Conservation (phyloP, 2,113 vertebrate species). For the Sula dactylatra region DNA sequence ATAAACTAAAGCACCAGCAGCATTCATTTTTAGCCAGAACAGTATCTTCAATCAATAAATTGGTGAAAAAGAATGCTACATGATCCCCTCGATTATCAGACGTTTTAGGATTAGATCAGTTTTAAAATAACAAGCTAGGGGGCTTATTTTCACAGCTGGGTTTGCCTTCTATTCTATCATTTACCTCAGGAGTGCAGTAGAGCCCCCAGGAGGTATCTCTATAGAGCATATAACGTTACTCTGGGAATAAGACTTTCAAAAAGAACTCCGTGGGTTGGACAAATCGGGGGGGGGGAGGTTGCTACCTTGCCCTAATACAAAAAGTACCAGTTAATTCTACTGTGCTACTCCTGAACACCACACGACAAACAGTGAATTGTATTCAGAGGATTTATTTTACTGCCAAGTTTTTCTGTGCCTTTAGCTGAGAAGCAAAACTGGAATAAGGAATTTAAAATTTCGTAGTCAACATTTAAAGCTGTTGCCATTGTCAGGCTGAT, state of each 20-base stretch:
- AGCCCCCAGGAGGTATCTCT: not conserved
- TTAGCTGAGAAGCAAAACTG: not conserved
- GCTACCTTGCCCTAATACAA: not conserved
- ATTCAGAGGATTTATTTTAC: not conserved
- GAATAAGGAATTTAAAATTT: not conserved
- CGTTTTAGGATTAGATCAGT: not conserved
- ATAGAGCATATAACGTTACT: not conserved
- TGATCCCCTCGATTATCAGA: not conserved
- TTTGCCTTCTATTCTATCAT: not conserved
- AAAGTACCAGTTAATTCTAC: not conserved
- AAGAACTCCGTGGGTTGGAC: not conserved
- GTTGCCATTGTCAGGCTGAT: not conserved
- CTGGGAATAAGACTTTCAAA: not conserved
- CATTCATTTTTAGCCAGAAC: not conserved
- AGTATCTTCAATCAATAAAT: not conserved
- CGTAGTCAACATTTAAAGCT: not conserved
- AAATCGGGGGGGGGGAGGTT: not conserved
- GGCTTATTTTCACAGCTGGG: not conserved
- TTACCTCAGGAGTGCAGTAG: not conserved
- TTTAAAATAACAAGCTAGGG: not conserved
- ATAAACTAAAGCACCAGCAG: not conserved
- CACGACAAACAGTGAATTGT: not conserved
- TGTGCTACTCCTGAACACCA: not conserved
- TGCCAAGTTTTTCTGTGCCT: not conserved
- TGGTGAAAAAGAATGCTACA: not conserved